Percentiles rank a stretch among this genome's conserved stretches.
Evolutionary conservation across 2,888 invertebrate genomes (phyloP).

Genomic region (Zaprionus bogoriensis): DNA sequence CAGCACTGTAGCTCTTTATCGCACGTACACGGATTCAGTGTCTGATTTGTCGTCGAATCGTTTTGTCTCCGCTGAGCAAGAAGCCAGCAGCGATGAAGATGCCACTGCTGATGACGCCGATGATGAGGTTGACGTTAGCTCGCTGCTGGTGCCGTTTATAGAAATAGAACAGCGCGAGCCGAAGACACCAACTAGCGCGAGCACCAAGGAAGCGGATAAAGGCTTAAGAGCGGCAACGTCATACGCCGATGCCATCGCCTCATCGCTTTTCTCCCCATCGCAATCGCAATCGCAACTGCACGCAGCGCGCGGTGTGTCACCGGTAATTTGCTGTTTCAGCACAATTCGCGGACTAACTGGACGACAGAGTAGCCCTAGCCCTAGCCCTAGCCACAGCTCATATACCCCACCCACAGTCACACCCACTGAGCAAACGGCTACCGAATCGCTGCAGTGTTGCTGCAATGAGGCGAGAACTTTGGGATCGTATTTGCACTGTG

Average conservation of each 20-base stretch:
- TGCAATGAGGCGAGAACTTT: slow-evolving; percentile 18
- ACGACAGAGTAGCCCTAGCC: slow-evolving; percentile 20
- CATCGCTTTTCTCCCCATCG: slow-evolving; percentile 33
- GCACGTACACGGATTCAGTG: slow-evolving; percentile 77
- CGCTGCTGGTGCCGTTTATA: slow-evolving; percentile 64
- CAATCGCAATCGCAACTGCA: too few relatives aligned
- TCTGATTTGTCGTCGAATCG: slow-evolving; percentile 81
- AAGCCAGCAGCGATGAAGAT: slow-evolving; percentile 50
- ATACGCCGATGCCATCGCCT: slow-evolving; percentile 53
- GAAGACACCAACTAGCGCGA: slow-evolving; percentile 48
- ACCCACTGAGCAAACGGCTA: neutral
- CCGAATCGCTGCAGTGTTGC: slow-evolving; percentile 6
- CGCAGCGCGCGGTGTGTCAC: slow-evolving; percentile 65
- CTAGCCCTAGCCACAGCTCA: neutral
- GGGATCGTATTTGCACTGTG: slow-evolving; percentile 30
- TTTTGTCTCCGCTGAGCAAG: slow-evolving; percentile 80
- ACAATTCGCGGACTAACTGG: slow-evolving; percentile 69
- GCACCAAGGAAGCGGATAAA: slow-evolving; percentile 37
- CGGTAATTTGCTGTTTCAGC: slow-evolving; percentile 80
- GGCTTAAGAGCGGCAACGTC: slow-evolving; percentile 50
- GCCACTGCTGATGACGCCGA: slow-evolving; percentile 51
- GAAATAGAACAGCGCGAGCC: slow-evolving; percentile 72
- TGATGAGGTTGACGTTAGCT: slow-evolving; percentile 61
- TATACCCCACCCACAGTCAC: neutral
- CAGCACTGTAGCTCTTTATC: slow-evolving; percentile 68